Conservation (phyloP, 2,888 invertebrate genomes). For the Pristionchus mayeri region DNA sequence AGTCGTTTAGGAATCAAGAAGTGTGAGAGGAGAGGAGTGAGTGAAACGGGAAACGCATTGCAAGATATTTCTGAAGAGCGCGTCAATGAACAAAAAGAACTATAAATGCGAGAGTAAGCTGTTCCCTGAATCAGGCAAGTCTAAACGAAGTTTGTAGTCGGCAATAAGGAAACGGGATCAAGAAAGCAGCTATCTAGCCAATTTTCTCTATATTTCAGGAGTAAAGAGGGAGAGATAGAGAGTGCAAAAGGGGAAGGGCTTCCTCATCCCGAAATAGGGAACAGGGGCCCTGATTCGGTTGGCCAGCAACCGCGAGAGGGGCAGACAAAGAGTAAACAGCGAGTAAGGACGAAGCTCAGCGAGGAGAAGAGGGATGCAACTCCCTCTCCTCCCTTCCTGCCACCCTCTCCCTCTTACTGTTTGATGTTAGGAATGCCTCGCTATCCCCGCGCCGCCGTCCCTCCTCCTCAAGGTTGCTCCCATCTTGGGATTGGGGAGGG, state of each 20-base stretch:
- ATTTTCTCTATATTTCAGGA: neutral
- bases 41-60: neutral
- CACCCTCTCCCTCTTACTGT: neutral
- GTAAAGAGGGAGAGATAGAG: neutral
- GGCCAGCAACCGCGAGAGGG: neutral
- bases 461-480: constrained; percentile 18
- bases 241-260: too few species aligned
- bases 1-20: constrained; percentile 25
- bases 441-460: neutral
- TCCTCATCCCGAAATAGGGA: too few species aligned
- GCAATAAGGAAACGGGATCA: neutral
- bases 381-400: neutral
- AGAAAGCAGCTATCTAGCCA: too few species aligned
- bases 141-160: too few species aligned
- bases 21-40: neutral
- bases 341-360: constrained; percentile 4
- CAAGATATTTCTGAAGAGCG: too few species aligned
- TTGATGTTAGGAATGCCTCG: constrained; percentile 26
- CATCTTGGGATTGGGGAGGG: constrained; percentile 11
- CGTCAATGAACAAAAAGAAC: neutral
- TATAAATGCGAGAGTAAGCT: neutral
- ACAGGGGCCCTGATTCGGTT: too few species aligned
- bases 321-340: constrained; percentile 25
- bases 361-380: constrained; percentile 21
- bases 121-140: too few species aligned